phyloP scores from a whole-genome alignment of 2,888 invertebrate genomes.

The Drosophila maculinotata region DNA sequence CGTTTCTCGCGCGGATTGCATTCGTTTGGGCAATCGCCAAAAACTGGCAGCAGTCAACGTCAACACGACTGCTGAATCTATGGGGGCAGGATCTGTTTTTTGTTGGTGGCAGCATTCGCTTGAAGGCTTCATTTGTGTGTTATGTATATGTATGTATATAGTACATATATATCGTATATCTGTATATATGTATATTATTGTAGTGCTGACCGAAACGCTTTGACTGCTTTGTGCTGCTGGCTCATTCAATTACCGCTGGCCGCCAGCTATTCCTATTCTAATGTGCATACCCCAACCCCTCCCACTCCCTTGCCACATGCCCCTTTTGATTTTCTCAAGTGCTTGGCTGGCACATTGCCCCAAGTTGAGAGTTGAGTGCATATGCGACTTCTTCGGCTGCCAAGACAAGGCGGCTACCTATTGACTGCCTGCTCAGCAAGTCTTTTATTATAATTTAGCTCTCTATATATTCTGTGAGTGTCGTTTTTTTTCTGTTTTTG shows the following conservation, averaged over 20 bases:
- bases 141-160: constrained; percentile 19
- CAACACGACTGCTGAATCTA: constrained; percentile 21
- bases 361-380: constrained; percentile 46
- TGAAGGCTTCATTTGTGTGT: constrained; percentile 73
- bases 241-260: constrained; percentile 76
- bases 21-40: constrained; percentile 59
- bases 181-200: constrained; percentile 23
- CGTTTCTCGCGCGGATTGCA: constrained; percentile 11
- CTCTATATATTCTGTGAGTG: constrained; percentile 13
- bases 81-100: constrained; percentile 38
- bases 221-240: constrained; percentile 56
- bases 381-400: no score
- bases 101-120: constrained; percentile 38
- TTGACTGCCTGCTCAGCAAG: constrained; percentile 44
- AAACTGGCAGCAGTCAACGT: constrained; percentile 58
- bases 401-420: constrained; percentile 22
- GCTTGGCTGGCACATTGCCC: constrained; percentile 71
- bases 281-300: constrained; percentile 26
- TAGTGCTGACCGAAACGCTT: constrained; percentile 50
- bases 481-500: background rate
- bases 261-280: constrained; percentile 61
- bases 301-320: background rate
- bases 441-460: constrained; percentile 58
- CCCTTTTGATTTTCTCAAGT: constrained; percentile 67
- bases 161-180: constrained; percentile 2